Evolutionary conservation across 2,888 invertebrate genomes (phyloP).

Genomic region (Nudaria mundana): DNA sequence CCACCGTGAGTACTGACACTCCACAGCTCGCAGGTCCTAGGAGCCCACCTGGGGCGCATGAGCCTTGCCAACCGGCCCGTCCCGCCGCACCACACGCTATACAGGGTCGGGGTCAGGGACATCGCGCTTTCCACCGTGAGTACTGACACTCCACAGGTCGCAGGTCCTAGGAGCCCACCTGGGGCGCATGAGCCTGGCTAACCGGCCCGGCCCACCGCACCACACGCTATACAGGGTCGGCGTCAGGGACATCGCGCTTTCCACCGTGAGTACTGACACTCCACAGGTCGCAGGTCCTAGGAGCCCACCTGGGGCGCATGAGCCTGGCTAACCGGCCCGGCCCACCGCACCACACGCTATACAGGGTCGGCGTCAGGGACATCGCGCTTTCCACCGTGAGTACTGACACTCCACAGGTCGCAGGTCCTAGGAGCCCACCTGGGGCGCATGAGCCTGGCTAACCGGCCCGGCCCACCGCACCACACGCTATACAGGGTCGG

Average conservation of each 20-base stretch:
- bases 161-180: conserved; percentile 96
- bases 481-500: conserved; percentile 83
- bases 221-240: conserved; percentile 83
- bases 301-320: conserved; percentile 96
- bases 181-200: conserved; percentile 88
- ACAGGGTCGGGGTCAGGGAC: conserved; percentile 88
- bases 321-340: conserved; percentile 76
- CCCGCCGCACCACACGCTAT: conserved; percentile 62
- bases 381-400: conserved; percentile 91
- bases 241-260: conserved; percentile 93
- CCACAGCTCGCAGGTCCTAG: conserved; percentile 91
- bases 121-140: conserved; percentile 91
- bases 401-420: conserved; percentile 83
- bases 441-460: conserved; percentile 88
- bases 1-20: conserved; percentile 84
- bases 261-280: conserved; percentile 83
- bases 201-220: conserved; percentile 61
- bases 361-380: conserved; percentile 88
- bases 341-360: conserved; percentile 62
- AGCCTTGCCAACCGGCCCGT: conserved; percentile 76
- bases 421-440: conserved; percentile 96
- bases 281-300: conserved; percentile 90
- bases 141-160: conserved; percentile 83
- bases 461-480: conserved; percentile 61
- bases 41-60: conserved; percentile 96